Evolutionary conservation across 2,113 vertebrate species (phyloP), one percentile per base, ranked within the genome.

Genomic region (Gymnorhina tibicen): DNA sequence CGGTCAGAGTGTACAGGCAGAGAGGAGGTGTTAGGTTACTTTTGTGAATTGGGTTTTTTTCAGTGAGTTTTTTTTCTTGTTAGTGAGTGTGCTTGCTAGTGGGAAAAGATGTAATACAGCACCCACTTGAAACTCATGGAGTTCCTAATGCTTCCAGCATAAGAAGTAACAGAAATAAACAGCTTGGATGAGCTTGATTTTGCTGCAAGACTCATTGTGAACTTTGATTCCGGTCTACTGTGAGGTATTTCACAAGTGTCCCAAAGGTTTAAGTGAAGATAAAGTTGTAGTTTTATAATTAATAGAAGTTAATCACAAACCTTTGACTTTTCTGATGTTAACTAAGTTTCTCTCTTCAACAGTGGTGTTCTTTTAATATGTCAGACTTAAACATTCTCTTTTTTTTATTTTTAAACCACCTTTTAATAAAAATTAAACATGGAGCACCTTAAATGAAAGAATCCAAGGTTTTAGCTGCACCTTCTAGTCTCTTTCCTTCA

Each of bases 251-350:
- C 35, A 5, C 35, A 70, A 74, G 42, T 37, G 14, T 90, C 23
- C 28, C 13, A 37, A 63, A 55, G 12, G 32, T 47, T 91, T 79
- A n/a, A 59, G 5, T 41, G 27, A 59, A 63, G 32, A 60, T 72
- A 17, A 75, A 35, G 7, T 49, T 81, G 10, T 52, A 11, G 53
- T 91, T 39, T 73, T 77, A 39, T 82, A 70, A 37, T 16, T 28
- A 89, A 35, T 56, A 87, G 10, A 67, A 72, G 30, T 95, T 91
- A 87, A 67, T 93, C 32, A 74, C 55, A 84, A 81, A 76, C 63
- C 5, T 77, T 81, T 89, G 33, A 52, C 22, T 74, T 53, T 62
- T 50, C 46, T 77, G 24, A 35, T 44, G 22, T 68, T 75, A 62
- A n/a, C 13, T 30, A 46, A 55, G 37, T 83, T 85, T 80, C 10